phyloP scores from a whole-genome alignment of 2,113 vertebrate species.

The Strix uralensis region DNA sequence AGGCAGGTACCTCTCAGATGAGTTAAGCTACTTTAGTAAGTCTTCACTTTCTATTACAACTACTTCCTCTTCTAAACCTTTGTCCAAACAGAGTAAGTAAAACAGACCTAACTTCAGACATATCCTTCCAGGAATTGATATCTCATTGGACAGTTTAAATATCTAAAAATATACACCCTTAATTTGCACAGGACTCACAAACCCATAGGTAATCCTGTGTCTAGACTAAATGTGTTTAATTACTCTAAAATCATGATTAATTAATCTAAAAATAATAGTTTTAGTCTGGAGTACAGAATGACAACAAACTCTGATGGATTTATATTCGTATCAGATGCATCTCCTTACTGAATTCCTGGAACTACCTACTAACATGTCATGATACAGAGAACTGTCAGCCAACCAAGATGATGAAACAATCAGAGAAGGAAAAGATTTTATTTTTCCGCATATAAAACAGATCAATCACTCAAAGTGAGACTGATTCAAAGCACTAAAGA shows the following conservation, averaged over 20 bases:
- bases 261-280: not conserved
- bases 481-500: not conserved
- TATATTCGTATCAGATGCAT: not conserved
- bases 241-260: not conserved
- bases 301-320: not conserved
- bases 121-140: not conserved
- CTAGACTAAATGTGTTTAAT: not conserved
- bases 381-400: not conserved
- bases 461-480: not conserved
- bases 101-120: not conserved
- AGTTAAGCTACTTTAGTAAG: not conserved
- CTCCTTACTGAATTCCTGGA: not conserved
- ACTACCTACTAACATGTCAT: rapidly evolving
- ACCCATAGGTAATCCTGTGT: rapidly evolving
- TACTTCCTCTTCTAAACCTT: not conserved
- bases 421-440: not conserved
- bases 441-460: not conserved
- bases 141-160: not conserved
- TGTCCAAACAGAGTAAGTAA: not conserved
- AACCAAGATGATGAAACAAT: not conserved
- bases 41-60: not conserved
- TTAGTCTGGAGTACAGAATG: not conserved
- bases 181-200: not conserved
- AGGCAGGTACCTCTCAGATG: not conserved
- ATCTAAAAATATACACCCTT: not conserved